Conservation (phyloP, 2,113 vertebrate genomes). For the Tursiops truncatus region DNA sequence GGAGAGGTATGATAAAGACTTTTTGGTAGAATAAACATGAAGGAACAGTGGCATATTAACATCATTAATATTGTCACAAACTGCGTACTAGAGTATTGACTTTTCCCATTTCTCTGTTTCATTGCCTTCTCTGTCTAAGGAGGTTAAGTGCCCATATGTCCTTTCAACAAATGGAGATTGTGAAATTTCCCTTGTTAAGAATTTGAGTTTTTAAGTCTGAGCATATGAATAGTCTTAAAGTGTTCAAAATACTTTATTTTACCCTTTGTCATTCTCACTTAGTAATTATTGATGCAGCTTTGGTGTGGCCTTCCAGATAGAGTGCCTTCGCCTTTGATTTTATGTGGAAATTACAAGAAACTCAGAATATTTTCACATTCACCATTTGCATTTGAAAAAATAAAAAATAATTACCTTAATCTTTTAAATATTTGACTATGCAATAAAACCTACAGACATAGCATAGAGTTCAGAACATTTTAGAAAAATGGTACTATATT, state of each 20-base stretch:
- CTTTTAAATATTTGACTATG: neutral
- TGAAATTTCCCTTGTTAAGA: neutral
- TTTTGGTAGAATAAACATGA: neutral
- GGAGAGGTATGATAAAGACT: slow-evolving; percentile 23
- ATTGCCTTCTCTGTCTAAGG: neutral
- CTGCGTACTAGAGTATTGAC: neutral
- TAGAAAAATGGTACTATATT: neutral
- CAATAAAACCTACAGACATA: neutral
- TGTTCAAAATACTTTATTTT: neutral
- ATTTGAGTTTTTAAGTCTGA: neutral
- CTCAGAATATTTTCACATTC: neutral
- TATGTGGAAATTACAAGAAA: neutral
- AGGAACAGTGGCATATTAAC: neutral
- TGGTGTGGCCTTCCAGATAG: neutral
- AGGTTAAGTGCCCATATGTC: neutral
- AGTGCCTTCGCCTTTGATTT: neutral
- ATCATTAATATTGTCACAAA: slow-evolving; percentile 32
- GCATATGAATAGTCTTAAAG: neutral
- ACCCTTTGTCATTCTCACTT: neutral
- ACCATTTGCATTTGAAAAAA: neutral
- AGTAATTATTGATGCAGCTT: neutral
- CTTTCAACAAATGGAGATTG: neutral
- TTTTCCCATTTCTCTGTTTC: slow-evolving; percentile 22
- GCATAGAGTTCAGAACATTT: neutral
- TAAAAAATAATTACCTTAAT: neutral